phyloP scores from a whole-genome alignment of 2,113 vertebrate species.

The Rynchops niger region DNA sequence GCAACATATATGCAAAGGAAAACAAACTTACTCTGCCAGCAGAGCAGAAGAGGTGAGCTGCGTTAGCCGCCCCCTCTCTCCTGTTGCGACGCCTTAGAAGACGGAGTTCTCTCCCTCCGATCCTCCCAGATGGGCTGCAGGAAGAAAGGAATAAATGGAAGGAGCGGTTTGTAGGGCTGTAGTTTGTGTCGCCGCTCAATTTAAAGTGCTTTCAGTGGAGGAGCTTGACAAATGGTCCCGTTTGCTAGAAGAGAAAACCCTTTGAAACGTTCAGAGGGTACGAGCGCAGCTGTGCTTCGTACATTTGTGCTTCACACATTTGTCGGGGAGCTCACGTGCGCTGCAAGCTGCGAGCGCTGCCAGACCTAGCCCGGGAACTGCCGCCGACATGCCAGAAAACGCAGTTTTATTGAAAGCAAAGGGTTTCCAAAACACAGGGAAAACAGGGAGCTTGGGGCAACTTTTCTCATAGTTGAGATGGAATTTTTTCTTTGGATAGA shows the following conservation, averaged over 20 bases:
- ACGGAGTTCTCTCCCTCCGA: not conserved
- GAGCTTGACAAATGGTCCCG: not conserved
- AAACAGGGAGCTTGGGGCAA: not conserved
- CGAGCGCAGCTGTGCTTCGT: not conserved
- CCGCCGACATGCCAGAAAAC: not conserved
- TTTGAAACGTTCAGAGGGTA: rapidly evolving
- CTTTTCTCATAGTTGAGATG: no score
- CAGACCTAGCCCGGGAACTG: not conserved
- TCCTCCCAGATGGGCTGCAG: not conserved
- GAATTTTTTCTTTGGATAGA: not conserved
- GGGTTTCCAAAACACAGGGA: not conserved
- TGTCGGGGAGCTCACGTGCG: not conserved
- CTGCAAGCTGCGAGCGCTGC: not conserved
- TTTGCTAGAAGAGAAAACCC: not conserved
- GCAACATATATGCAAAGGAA: not conserved
- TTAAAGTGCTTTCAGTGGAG: not conserved
- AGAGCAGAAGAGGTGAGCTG: not conserved
- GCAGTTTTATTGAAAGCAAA: not conserved
- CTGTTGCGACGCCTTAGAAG: rapidly evolving
- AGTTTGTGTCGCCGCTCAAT: rapidly evolving
- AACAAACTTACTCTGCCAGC: not conserved
- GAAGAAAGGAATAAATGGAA: not conserved
- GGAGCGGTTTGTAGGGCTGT: not conserved
- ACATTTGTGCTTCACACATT: not conserved
- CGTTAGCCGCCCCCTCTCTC: not conserved